Evolutionary conservation across 2,888 invertebrate species (phyloP).

Genomic region (Caenorhabditis panamensis): DNA sequence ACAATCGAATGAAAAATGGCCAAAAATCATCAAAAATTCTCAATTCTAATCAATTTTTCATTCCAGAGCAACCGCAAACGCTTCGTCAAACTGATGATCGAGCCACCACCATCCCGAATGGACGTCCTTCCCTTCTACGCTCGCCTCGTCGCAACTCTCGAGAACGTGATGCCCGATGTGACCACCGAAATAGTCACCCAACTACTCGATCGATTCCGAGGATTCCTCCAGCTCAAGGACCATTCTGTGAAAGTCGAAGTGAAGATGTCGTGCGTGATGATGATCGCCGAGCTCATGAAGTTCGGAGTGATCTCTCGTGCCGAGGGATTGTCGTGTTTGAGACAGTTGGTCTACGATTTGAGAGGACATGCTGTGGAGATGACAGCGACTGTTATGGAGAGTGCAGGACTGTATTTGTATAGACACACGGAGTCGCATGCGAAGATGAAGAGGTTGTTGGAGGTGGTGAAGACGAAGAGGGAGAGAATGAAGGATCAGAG

Average conservation of each 20-base stretch:
- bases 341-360: conserved; percentile 77
- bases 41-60: background rate
- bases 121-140: conserved; percentile 79
- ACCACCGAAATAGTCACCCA: conserved; percentile 63
- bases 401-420: conserved; percentile 71
- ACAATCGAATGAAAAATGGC: too few species aligned
- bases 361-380: conserved; percentile 77
- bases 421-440: conserved; percentile 76
- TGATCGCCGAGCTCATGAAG: conserved; percentile 78
- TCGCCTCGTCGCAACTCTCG: conserved; percentile 75
- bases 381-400: conserved; percentile 76
- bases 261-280: conserved; percentile 65
- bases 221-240: conserved; percentile 27
- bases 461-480: conserved; percentile 73
- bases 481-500: conserved; percentile 76
- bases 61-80: conserved; percentile 69
- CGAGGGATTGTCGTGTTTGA: conserved; percentile 77
- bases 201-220: conserved; percentile 58
- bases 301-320: conserved; percentile 78
- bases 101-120: conserved; percentile 63
- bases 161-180: conserved; percentile 75
- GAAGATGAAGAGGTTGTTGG: conserved; percentile 79
- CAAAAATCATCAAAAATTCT: too few species aligned
- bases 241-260: conserved; percentile 36
- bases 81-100: conserved; percentile 70